Evolutionary conservation across 2,888 invertebrate species (phyloP).

Genomic region (Sinelater perroti): DNA sequence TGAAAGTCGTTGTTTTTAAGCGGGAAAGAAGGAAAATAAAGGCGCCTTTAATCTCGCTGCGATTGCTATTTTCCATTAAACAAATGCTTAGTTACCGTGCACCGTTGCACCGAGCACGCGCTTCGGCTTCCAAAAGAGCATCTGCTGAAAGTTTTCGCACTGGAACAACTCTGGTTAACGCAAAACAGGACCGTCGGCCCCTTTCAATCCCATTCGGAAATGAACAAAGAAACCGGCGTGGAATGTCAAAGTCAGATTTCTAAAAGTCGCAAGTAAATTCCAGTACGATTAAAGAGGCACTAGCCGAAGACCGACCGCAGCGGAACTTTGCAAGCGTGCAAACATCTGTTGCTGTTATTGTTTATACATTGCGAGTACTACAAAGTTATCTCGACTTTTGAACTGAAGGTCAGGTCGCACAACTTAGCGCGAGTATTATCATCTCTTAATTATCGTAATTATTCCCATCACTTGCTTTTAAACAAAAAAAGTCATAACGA

Average conservation of each 20-base stretch:
- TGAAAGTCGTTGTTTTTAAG: constrained; percentile 14
- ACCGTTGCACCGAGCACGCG: constrained; percentile 5
- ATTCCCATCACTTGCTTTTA: too few relatives aligned
- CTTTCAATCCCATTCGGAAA: not conserved
- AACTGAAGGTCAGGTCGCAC: constrained; percentile 10
- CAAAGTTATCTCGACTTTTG: constrained; percentile 7
- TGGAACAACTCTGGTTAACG: constrained; percentile 4
- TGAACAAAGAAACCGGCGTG: not conserved
- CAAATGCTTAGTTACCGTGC: constrained; percentile 11
- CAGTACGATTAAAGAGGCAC: too few relatives aligned
- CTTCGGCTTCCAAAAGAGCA: constrained; percentile 6
- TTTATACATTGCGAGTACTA: not conserved
- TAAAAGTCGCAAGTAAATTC: too few relatives aligned
- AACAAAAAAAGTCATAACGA: too few relatives aligned
- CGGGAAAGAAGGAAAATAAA: constrained; percentile 12
- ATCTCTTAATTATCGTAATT: too few relatives aligned
- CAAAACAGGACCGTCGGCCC: not conserved
- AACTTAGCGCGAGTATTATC: too few relatives aligned
- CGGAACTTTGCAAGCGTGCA: not conserved
- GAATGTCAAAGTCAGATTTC: not conserved
- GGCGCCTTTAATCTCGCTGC: constrained; percentile 15
- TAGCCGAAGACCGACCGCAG: too few relatives aligned
- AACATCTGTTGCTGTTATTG: not conserved
- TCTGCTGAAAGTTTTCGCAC: constrained; percentile 3
- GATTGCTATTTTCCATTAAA: constrained; percentile 17